phyloP scores from a whole-genome alignment of 2,113 vertebrate species.

The Eurystomus gularis region DNA sequence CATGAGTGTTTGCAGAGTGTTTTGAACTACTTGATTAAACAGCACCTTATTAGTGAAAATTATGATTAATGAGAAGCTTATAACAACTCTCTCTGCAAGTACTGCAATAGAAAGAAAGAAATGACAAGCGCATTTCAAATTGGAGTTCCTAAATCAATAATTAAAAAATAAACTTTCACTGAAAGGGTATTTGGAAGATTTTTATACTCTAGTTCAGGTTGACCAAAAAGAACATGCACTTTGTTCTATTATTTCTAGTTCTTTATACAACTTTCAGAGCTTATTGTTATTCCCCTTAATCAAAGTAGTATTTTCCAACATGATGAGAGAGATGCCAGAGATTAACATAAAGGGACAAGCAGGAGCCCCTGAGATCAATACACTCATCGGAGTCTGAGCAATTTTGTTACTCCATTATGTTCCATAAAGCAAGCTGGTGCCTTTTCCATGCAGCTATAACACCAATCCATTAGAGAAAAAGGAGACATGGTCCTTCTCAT shows the following conservation, averaged over 20 bases:
- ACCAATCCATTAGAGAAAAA: slow-evolving; percentile 20
- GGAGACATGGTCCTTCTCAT: neutral
- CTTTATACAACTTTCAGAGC: neutral
- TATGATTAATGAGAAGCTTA: slow-evolving; percentile 18
- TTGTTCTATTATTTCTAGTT: neutral
- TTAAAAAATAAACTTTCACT: neutral
- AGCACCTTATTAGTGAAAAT: slow-evolving; percentile 40
- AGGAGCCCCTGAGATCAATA: neutral
- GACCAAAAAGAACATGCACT: neutral
- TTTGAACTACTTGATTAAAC: slow-evolving; percentile 30
- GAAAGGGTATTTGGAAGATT: neutral
- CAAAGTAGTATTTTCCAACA: neutral
- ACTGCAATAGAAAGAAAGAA: neutral
- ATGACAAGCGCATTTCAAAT: neutral
- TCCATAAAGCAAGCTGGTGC: neutral
- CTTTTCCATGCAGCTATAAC: neutral
- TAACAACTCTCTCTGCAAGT: slow-evolving; percentile 6
- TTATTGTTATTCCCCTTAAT: neutral
- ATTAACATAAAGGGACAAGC: neutral
- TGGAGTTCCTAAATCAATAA: neutral
- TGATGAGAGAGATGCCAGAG: neutral
- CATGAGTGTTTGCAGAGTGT: neutral
- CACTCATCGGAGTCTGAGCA: neutral
- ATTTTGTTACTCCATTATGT: neutral
- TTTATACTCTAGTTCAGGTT: neutral